Conservation (phyloP, 2,113 vertebrate genomes). For the Gorsachius goisagi region DNA sequence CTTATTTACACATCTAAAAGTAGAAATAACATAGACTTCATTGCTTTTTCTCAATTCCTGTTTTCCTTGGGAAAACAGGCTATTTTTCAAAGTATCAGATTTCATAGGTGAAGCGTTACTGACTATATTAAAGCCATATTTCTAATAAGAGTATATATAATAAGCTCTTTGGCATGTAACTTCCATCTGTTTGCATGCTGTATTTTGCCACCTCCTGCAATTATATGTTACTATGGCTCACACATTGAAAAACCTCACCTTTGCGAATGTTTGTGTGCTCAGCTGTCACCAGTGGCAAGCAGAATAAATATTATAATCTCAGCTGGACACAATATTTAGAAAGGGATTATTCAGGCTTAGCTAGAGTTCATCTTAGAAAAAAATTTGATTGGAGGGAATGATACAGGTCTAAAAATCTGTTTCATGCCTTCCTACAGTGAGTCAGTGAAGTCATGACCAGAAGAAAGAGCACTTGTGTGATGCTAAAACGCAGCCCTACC, state of each 20-base stretch:
- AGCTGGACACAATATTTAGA: constrained; percentile 56
- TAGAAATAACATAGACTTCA: constrained; percentile 10
- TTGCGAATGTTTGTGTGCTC: constrained; percentile 21
- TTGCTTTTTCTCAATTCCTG: constrained; percentile 9
- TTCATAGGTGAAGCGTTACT: background rate
- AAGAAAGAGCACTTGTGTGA: constrained; percentile 34
- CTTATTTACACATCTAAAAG: constrained; percentile 28
- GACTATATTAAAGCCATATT: constrained; percentile 38
- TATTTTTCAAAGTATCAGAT: constrained; percentile 20
- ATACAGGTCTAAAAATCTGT: background rate
- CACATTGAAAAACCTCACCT: background rate
- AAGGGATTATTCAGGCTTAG: constrained; percentile 40
- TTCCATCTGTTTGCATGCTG: constrained; percentile 5
- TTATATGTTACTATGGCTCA: background rate
- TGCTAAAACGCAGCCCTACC: background rate
- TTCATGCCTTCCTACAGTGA: background rate
- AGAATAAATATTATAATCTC: constrained; percentile 56
- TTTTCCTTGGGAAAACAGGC: constrained; percentile 19
- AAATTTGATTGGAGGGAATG: constrained; percentile 4
- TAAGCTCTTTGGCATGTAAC: constrained; percentile 13
- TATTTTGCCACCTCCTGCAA: constrained; percentile 24
- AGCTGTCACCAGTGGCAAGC: constrained; percentile 33
- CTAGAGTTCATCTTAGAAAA: constrained; percentile 17
- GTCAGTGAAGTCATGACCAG: background rate
- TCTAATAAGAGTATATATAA: constrained; percentile 15